A percentile compares a stretch with the other conserved stretches of the same genome.
These are phyloP conservation scores for Drosophila demipolita DNA, from an alignment of 2,888 invertebrate genomes.

Conservation along the genomic window DNA sequence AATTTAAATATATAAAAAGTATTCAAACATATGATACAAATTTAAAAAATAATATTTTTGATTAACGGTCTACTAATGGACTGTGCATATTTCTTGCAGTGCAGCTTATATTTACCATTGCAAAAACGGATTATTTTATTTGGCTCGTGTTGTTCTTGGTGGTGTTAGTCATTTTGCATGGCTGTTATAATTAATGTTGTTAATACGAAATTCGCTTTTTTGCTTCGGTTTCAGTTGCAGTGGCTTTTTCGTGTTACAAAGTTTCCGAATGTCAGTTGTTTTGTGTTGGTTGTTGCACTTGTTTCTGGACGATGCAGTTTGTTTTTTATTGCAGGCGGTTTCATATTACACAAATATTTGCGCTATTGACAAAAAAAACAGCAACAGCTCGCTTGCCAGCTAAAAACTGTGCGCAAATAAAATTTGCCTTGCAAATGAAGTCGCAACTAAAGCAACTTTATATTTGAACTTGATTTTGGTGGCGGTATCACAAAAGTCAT, in stretches of 20 bases:
- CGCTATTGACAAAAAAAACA: slow-evolving; percentile 62
- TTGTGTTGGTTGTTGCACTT: slow-evolving; percentile 67
- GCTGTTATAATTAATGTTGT: slow-evolving; percentile 79
- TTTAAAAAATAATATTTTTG: neutral
- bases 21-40: neutral
- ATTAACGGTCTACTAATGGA: neutral
- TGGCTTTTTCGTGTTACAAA: slow-evolving; percentile 68
- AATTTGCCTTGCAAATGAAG: slow-evolving; percentile 77
- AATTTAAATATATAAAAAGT: neutral
- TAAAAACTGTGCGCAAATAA: slow-evolving; percentile 43
- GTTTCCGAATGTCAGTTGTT: slow-evolving; percentile 49
- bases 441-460: slow-evolving; percentile 57
- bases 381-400: slow-evolving; percentile 34
- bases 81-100: slow-evolving; percentile 42
- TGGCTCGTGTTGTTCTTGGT: slow-evolving; percentile 46
- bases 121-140: slow-evolving; percentile 67
- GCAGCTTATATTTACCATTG: slow-evolving; percentile 52
- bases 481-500: slow-evolving; percentile 68
- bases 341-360: slow-evolving; percentile 76
- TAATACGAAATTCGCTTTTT: slow-evolving; percentile 64
- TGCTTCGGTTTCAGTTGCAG: slow-evolving; percentile 50
- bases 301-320: slow-evolving; percentile 44
- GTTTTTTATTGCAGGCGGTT: slow-evolving; percentile 72
- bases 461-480: slow-evolving; percentile 80
- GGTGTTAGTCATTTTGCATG: slow-evolving; percentile 48